phyloP scores from a whole-genome alignment of 2,797 vertebrate species.

The Sciurus carolinensis region DNA sequence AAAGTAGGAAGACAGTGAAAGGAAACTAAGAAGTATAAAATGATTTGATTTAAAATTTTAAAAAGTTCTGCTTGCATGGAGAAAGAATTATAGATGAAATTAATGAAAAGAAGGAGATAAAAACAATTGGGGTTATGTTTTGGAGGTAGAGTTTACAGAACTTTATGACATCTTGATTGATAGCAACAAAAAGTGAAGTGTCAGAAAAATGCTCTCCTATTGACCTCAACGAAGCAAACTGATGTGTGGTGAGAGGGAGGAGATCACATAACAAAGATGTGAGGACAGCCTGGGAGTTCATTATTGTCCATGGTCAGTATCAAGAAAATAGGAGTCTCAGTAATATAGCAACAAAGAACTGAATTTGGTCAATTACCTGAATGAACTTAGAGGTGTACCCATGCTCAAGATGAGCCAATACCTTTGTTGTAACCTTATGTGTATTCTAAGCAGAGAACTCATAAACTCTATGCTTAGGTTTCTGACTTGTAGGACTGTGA shows the following conservation, averaged over 20 bases:
- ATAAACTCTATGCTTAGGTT: not conserved
- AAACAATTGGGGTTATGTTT: not conserved
- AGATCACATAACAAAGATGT: not conserved
- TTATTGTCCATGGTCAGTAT: too few species aligned
- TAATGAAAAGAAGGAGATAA: not conserved
- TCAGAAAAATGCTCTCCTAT: not conserved
- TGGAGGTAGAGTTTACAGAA: not conserved
- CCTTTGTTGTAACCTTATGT: not conserved
- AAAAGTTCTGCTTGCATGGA: not conserved
- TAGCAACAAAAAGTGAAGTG: not conserved
- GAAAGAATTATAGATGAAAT: not conserved
- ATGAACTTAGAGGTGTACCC: not conserved
- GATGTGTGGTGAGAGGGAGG: not conserved
- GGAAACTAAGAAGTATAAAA: not conserved
- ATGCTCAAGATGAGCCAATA: not conserved
- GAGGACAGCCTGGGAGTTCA: not conserved
- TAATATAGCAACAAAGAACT: not conserved
- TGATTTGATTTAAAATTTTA: not conserved
- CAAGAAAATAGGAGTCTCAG: not conserved
- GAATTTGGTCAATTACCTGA: not conserved
- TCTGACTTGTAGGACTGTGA: not conserved
- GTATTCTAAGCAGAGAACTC: not conserved
- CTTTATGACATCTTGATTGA: not conserved
- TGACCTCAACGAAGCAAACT: not conserved
- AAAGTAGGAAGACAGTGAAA: not conserved